Evolutionary conservation across 2,113 vertebrate genomes (phyloP), one percentile per base, ranked within the genome.

Genomic region (Sylvilagus bachmani): DNA sequence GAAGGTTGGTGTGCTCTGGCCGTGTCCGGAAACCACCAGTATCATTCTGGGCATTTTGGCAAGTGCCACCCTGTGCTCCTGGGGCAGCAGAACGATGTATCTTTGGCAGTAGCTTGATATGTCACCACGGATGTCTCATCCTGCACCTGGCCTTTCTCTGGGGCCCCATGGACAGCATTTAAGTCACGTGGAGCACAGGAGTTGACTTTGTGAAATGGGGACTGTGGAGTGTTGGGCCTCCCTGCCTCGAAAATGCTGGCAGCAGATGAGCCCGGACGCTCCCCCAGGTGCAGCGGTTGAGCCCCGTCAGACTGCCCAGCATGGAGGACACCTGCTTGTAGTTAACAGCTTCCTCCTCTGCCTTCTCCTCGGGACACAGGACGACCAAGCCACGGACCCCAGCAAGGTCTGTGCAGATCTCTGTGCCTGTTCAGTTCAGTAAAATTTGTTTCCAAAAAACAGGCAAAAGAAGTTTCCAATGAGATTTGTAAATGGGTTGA

Each of bases 91-190:
- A 29, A 13, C 27, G 21, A 25, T 16, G 10, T 73, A 21, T 75
- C 73, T 21, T 38, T 74, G 74, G 22, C 24, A 74, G 58, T 29
- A n/a, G 12, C 0, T 38, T 79, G 66, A 1, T 11, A 0, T 0
- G 8, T 21, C 58, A 16, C 53, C 0, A 0, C 21, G 22, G 9
- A 0, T 6, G 44, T n/a, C 25, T 29, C 2, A 25, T 0, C 1
- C 38, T 4, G 14, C 62, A 16, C 44, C 79, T 77, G 71, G 87
- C 82, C 58, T 86, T 49, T 3, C 55, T 73, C 25, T 10, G 44
- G 29, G 14, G 16, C 31, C 22, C 58, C 4, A 10, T 11, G 64
- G 74, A 31, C 22, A 55, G 31, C 44, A 5, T 22, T 55, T 55
- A 67, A 62, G 55, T 36, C 66, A 24, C 1, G 10, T 17, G 38